A percentile compares a stretch with the other conserved stretches of the same genome.
These are phyloP conservation scores for Liparis tanakae DNA, from an alignment of 2,797 vertebrate species.

Conservation along the genomic window DNA sequence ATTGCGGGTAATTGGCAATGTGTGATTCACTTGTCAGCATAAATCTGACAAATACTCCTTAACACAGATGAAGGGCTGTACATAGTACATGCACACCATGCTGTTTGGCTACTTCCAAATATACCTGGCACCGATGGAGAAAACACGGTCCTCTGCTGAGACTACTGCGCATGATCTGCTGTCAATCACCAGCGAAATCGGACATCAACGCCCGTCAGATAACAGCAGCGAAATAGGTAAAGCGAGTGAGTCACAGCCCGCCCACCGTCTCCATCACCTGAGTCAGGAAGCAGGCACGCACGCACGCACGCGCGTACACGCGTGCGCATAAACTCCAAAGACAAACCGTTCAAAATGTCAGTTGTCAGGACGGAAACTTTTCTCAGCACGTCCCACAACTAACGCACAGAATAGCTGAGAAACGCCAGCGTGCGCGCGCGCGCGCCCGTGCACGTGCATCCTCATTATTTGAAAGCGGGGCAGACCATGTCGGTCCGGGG, in stretches of 20 bases:
- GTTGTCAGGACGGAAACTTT: conserved; percentile 58
- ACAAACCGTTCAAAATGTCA: conserved; percentile 15
- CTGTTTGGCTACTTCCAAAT: conserved; percentile 45
- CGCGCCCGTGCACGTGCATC: not conserved
- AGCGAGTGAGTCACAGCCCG: conserved; percentile 68
- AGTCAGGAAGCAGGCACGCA: conserved; percentile 43
- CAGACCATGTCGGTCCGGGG: conserved; percentile 6
- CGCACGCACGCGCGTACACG: not conserved
- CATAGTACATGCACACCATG: conserved; percentile 31
- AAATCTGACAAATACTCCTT: conserved; percentile 45
- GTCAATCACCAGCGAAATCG: conserved; percentile 69
- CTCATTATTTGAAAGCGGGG: not conserved
- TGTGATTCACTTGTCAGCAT: conserved; percentile 66
- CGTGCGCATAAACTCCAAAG: not conserved
- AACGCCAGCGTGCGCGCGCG: not conserved
- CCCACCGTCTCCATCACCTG: conserved; percentile 61
- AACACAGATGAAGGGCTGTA: conserved; percentile 21
- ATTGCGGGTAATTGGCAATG: conserved; percentile 68
- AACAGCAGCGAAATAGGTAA: conserved; percentile 56
- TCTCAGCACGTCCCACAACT: conserved; percentile 43
- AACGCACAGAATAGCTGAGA: not conserved
- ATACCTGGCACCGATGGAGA: conserved; percentile 33
- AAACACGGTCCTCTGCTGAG: conserved; percentile 28
- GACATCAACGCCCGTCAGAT: conserved; percentile 66
- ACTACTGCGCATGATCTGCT: conserved; percentile 55